These are phyloP conservation scores for Drosophila phalerata DNA, from an alignment of 2,888 invertebrate species.

Conservation along the genomic window DNA sequence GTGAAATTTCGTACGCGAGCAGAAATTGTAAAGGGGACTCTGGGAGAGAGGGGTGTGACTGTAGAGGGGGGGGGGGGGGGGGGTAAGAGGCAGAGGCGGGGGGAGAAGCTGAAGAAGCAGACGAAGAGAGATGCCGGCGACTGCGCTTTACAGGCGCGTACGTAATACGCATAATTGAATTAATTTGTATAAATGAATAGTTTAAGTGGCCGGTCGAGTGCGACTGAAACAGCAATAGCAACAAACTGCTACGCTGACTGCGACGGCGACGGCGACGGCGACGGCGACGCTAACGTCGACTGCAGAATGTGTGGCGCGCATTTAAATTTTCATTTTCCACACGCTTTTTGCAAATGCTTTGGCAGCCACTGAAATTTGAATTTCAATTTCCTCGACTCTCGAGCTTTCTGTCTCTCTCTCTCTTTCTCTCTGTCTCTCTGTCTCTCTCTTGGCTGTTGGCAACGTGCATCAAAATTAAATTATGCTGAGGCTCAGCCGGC, in stretches of 20 bases:
- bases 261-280: conserved; percentile 9
- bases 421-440: not conserved
- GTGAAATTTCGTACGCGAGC: conserved; percentile 83
- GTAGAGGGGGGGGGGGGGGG: not conserved
- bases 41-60: not conserved
- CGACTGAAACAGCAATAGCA: conserved; percentile 48
- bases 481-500: conserved; percentile 72
- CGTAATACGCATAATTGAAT: conserved; percentile 84
- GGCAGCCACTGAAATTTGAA: conserved; percentile 73
- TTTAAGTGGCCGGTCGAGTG: conserved; percentile 79
- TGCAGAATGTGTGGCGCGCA: conserved; percentile 71
- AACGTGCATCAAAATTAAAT: conserved; percentile 78
- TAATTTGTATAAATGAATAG: conserved; percentile 85
- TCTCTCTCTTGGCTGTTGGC: conserved; percentile 22
- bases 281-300: conserved; percentile 13
- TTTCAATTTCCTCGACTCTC: conserved; percentile 68
- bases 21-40: conserved; percentile 74
- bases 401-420: no score
- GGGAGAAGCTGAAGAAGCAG: conserved; percentile 4
- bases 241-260: conserved; percentile 3
- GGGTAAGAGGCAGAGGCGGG: no score
- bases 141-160: conserved; percentile 80
- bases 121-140: conserved; percentile 62
- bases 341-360: conserved; percentile 56
- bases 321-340: conserved; percentile 81